Evolutionary conservation across 2,888 invertebrate species (phyloP).

Genomic region (Synanthedon andrenaeformis): DNA sequence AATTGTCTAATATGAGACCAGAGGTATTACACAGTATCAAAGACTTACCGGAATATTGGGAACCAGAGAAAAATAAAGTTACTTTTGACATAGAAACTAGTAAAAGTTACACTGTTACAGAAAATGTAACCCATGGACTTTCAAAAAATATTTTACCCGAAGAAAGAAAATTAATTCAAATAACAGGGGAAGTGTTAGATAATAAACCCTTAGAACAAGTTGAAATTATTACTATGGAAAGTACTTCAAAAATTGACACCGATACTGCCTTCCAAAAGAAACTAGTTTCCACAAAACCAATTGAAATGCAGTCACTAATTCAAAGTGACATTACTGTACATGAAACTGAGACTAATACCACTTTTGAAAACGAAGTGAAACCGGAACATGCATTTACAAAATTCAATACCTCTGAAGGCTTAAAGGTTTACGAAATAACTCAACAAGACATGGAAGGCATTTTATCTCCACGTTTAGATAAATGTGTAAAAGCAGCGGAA

Average conservation of each 20-base stretch:
- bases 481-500: slow-evolving; percentile 33
- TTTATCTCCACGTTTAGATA: slow-evolving; percentile 23
- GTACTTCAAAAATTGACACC: slow-evolving; percentile 15
- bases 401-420: slow-evolving; percentile 31
- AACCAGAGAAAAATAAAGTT: slow-evolving; percentile 25
- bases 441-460: slow-evolving; percentile 34
- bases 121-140: slow-evolving; percentile 48
- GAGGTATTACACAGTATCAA: slow-evolving; percentile 30
- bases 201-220: slow-evolving; percentile 36
- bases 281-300: slow-evolving; percentile 18
- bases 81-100: slow-evolving; percentile 29
- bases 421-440: slow-evolving; percentile 43
- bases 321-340: slow-evolving; percentile 34
- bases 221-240: slow-evolving; percentile 36
- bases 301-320: slow-evolving; percentile 29
- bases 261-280: slow-evolving; percentile 13
- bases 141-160: slow-evolving; percentile 43
- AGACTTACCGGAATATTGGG: slow-evolving; percentile 16
- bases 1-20: slow-evolving; percentile 25
- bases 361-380: slow-evolving; percentile 17
- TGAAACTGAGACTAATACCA: slow-evolving; percentile 32
- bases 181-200: slow-evolving; percentile 37
- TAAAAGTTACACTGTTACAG: slow-evolving; percentile 31
- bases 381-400: slow-evolving; percentile 29
- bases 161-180: slow-evolving; percentile 42